Percentiles rank a stretch among this genome's conserved stretches.
phyloP scores from a whole-genome alignment of 2,797 vertebrate species.

The Oreonectes daqikongensis region DNA sequence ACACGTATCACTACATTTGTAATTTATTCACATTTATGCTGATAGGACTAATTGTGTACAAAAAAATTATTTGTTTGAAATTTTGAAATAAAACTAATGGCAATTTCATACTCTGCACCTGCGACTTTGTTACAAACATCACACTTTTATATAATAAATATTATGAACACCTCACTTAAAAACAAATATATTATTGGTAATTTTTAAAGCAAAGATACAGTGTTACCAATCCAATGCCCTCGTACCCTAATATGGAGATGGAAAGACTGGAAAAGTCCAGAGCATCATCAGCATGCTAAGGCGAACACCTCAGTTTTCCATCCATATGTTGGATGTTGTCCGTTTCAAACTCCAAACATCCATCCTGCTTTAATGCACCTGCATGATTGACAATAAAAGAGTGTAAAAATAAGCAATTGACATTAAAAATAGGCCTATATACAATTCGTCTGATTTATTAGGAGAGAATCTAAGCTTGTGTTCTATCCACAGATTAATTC shows the following conservation, averaged over 20 bases:
- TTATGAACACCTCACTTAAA: not conserved
- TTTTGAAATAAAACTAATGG: not conserved
- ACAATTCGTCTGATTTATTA: too few relatives aligned
- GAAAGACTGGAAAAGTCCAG: not conserved
- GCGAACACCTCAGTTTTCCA: not conserved
- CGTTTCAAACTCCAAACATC: not conserved
- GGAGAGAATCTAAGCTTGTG: too few relatives aligned
- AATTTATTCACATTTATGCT: not conserved
- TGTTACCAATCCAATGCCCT: not conserved
- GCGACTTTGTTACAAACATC: not conserved
- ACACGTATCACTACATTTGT: not conserved
- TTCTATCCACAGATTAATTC: too few relatives aligned
- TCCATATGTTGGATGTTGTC: not conserved
- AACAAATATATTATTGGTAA: not conserved
- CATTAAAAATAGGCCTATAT: too few relatives aligned
- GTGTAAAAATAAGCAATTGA: not conserved
- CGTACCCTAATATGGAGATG: not conserved
- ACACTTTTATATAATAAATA: too few relatives aligned
- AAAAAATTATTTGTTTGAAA: not conserved
- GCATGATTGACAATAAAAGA: not conserved
- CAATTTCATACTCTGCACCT: not conserved
- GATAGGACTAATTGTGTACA: not conserved
- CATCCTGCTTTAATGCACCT: not conserved
- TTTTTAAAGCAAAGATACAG: not conserved
- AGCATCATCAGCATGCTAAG: not conserved